These are phyloP conservation scores for Neodontobutis hainanensis DNA, from an alignment of 2,113 vertebrate genomes.

Conservation along the genomic window DNA sequence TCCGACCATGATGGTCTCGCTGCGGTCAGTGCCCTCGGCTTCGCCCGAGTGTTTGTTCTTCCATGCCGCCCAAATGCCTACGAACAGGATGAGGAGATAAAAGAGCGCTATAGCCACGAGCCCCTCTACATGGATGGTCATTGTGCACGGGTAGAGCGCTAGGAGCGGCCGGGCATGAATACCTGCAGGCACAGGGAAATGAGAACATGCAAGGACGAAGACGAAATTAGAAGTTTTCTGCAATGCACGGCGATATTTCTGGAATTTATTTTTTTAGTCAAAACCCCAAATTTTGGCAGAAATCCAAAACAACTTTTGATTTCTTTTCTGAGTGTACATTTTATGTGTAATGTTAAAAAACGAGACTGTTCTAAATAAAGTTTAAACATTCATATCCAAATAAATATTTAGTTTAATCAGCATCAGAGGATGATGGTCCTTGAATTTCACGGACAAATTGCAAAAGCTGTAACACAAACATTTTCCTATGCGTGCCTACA, in stretches of 20 bases:
- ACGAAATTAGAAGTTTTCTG: background rate
- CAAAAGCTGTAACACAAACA: too few species aligned
- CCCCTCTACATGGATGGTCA: slow-evolving; percentile 93
- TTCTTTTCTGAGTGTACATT: background rate
- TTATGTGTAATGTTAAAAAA: too few species aligned
- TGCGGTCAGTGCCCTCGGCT: slow-evolving; percentile 84
- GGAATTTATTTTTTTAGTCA: background rate
- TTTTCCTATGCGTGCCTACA: too few species aligned
- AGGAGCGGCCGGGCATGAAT: slow-evolving; percentile 82
- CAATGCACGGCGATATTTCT: background rate
- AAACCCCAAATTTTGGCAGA: too few species aligned
- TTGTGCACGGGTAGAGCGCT: slow-evolving; percentile 71
- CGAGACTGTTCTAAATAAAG: too few species aligned
- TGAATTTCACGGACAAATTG: too few species aligned
- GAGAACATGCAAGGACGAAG: background rate
- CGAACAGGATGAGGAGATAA: slow-evolving; percentile 91
- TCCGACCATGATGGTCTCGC: slow-evolving; percentile 96
- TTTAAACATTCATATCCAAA: background rate
- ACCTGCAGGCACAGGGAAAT: slow-evolving; percentile 54
- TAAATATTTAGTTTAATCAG: background rate
- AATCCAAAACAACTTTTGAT: background rate
- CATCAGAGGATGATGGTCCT: too few species aligned
- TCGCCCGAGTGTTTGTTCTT: slow-evolving; percentile 93
- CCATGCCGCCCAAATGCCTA: slow-evolving; percentile 99
- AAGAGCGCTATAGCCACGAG: slow-evolving; percentile 93